Percentiles rank a stretch among this genome's conserved stretches.
These are phyloP conservation scores for Tachycineta bicolor DNA, from an alignment of 2,113 vertebrate genomes.

Conservation along the genomic window DNA sequence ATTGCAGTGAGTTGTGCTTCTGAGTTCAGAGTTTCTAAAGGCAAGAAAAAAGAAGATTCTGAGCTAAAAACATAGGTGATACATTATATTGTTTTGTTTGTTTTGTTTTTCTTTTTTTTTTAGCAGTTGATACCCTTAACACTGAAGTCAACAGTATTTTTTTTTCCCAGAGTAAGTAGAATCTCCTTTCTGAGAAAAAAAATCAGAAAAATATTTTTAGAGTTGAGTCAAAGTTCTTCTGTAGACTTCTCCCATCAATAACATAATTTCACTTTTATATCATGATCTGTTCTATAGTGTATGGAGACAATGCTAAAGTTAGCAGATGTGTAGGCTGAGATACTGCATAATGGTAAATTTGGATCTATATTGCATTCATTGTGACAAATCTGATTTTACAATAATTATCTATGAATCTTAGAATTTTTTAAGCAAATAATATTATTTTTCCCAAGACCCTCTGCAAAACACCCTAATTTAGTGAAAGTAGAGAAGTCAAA, in stretches of 20 bases:
- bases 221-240: not conserved
- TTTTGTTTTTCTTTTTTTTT: not conserved
- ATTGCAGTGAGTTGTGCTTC: not conserved
- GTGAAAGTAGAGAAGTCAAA: not conserved
- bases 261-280: not conserved
- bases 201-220: not conserved
- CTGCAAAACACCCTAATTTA: not conserved
- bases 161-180: not conserved
- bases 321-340: not conserved
- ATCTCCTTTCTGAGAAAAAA: not conserved
- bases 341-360: not conserved
- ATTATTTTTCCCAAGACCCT: not conserved
- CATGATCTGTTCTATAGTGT: not conserved
- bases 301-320: not conserved
- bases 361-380: not conserved
- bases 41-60: not conserved
- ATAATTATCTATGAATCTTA: not conserved
- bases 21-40: not conserved
- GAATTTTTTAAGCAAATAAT: not conserved
- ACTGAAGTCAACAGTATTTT: not conserved
- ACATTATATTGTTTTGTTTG: too few species aligned
- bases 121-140: not conserved
- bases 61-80: not conserved
- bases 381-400: not conserved
- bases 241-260: not conserved